Evolutionary conservation across 2,888 invertebrate genomes (phyloP).

Genomic region (Parascotia fuliginaria): DNA sequence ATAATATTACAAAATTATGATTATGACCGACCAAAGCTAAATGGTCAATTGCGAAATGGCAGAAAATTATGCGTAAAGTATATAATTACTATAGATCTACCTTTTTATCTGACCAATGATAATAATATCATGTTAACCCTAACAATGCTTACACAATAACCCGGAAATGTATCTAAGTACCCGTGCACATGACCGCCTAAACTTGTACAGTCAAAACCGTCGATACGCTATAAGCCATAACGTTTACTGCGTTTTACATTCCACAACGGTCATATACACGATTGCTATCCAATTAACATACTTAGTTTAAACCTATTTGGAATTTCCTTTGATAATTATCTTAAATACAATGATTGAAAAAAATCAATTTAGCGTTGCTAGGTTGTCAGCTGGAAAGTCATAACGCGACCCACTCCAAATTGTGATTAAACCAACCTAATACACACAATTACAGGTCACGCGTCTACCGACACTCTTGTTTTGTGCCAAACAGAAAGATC

Average conservation of each 20-base stretch:
- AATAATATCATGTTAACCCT: conserved; percentile 32
- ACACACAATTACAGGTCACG: conserved; percentile 85
- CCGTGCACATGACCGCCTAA: conserved; percentile 19
- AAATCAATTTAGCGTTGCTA: conserved; percentile 72
- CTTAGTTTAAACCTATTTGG: background rate
- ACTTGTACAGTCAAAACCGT: conserved; percentile 25
- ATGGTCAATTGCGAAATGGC: too few species aligned
- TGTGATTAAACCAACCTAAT: conserved; percentile 85
- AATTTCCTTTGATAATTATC: conserved; percentile 5
- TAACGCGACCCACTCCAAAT: conserved; percentile 83
- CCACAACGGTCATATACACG: conserved; percentile 7
- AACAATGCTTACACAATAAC: conserved; percentile 32
- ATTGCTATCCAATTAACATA: conserved; percentile 4
- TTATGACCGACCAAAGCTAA: background rate
- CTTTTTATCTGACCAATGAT: background rate
- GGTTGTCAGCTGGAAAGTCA: conserved; percentile 78
- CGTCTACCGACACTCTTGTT: conserved; percentile 77
- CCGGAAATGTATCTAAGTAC: conserved; percentile 31
- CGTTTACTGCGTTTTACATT: conserved; percentile 16
- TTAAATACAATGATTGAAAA: conserved; percentile 47
- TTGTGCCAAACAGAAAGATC: conserved; percentile 53
- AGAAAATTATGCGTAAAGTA: background rate
- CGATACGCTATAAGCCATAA: conserved; percentile 14
- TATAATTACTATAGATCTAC: background rate
- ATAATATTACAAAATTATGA: too few species aligned